Base-by-base conservation (phyloP, 1,140 invertebrate species). In the Eriocheir sinensis region DNA sequence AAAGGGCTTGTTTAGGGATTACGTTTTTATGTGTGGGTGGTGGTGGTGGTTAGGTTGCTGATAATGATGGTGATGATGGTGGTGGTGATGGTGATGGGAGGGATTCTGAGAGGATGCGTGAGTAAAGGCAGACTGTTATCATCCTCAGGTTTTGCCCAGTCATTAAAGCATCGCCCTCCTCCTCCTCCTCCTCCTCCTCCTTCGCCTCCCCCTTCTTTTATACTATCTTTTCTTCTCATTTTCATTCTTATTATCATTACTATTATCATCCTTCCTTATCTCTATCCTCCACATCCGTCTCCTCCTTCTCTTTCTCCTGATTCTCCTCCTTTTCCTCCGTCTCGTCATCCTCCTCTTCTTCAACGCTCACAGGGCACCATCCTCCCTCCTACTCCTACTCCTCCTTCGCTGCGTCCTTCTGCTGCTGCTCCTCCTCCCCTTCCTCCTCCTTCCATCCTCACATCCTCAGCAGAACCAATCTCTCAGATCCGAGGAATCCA, bases 381-480 rank as follows among this genome's bases (percentile, higher is more conserved):
- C 48, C 48, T 17, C 2, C 48, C 48, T 3, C 48, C 48, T 53
- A 9, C 48, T 53, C 48, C 12, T 53, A 53, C 48, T 60, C 17
- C 53, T 60, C 53, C 53, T 60, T n/a, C 9, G 27, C 60, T n/a
- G 27, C 60, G 1, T n/a, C 21, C 27, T 72, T n/a, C 60, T 72
- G 21, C 60, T 72, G 21, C 27, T 72, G 2, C 48, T 53, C 12
- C 48, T 53, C 12, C 48, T 53, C 12, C 48, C 21, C 12, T 21
- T 53, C 2, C 48, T 53, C 48, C 8, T 53, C 48, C 48, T 53
- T 53, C 48, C 48, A 53, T 53, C 60, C 60, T 72, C 60, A 72
- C 60, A 72, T 72, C 60, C 60, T 72, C 60, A 72, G 60, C 60
- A 72, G 60, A 72, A 72, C 60, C 60, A 72, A 72, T 72, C 60